Evolutionary conservation across 2,113 vertebrate species (phyloP).

Genomic region (Oryzias melastigma): DNA sequence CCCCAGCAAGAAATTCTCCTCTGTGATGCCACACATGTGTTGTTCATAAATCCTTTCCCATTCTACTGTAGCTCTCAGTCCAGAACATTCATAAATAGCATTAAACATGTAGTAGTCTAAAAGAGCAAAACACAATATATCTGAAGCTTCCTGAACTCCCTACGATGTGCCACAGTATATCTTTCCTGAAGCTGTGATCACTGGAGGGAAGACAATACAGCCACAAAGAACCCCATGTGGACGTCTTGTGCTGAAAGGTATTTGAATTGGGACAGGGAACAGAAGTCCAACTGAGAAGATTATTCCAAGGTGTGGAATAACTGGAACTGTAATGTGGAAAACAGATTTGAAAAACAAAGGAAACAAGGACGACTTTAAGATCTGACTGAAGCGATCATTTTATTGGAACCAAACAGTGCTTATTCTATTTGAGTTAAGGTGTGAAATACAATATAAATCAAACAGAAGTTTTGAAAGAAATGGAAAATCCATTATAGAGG

Average conservation of each 20-base stretch:
- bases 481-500: constrained; percentile 8
- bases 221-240: constrained; percentile 13
- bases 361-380: constrained; percentile 19
- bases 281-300: constrained; percentile 35
- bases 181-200: constrained; percentile 16
- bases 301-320: constrained; percentile 40
- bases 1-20: constrained; percentile 10
- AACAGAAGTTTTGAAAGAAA: constrained; percentile 11
- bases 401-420: constrained; percentile 18
- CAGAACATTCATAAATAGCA: constrained; percentile 7
- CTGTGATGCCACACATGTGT: constrained; percentile 5
- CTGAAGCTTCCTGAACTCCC: constrained; percentile 30
- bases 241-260: constrained; percentile 39
- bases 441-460: constrained; percentile 23
- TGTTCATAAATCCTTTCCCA: constrained; percentile 16
- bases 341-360: constrained; percentile 41
- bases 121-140: constrained; percentile 14
- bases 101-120: constrained; percentile 6
- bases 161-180: constrained; percentile 20
- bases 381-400: constrained; percentile 22
- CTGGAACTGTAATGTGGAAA: constrained; percentile 51
- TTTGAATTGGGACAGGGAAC: constrained; percentile 36
- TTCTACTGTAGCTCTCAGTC: constrained; percentile 2
- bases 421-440: constrained; percentile 7
- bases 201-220: constrained; percentile 37